Base-by-base conservation (phyloP, 2,113 vertebrate genomes). In the Athene cunicularia region DNA sequence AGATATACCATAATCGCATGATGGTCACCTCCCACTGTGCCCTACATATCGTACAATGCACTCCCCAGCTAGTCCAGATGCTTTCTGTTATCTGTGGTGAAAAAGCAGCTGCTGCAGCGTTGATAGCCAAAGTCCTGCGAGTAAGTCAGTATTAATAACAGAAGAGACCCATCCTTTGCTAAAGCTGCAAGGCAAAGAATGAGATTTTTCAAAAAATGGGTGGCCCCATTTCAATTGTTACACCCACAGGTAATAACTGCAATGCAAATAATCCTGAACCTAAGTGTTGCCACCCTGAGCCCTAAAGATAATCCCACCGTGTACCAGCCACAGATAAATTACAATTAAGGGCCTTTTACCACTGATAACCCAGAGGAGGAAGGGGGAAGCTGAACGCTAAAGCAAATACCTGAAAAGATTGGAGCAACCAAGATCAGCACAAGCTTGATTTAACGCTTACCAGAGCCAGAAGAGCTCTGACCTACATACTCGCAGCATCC, bases 401-500 rank as follows among this genome's bases (percentile, higher is more conserved):
- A 70, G 75, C 74, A 86, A 90, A 81, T n/a, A 93, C 26, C 80
- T 71, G 86, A 45, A 94, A 84, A 73, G 62, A 86, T 1, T 55
- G 63, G 67, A 90, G 93, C 32, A 58, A 80, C 39, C 21, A 14
- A 73, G 58, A 72, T 28, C 8, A 88, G 80, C 1, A 6, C 60
- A 26, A 91, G 95, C 90, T 80, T 77, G 55, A 74, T 88, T 77
- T 70, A 80, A 67, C 0, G 1, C 82, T 80, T 56, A n/a, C 20
- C 53, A 63, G 71, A 88, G 53, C 74, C 93, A 58, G 85, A 85
- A 82, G 85, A 62, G 95, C 92, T 66, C 59, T 97, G 95, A 97
- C 96, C 96, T 97, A 97, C 92, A 92, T 95, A 73, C 28, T 27
- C 1, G 4, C 81, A 92, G 93, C 93, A 75, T 66, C 86, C 37